phyloP scores from a whole-genome alignment of 1,140 invertebrate species.

The Linepithema humile region DNA sequence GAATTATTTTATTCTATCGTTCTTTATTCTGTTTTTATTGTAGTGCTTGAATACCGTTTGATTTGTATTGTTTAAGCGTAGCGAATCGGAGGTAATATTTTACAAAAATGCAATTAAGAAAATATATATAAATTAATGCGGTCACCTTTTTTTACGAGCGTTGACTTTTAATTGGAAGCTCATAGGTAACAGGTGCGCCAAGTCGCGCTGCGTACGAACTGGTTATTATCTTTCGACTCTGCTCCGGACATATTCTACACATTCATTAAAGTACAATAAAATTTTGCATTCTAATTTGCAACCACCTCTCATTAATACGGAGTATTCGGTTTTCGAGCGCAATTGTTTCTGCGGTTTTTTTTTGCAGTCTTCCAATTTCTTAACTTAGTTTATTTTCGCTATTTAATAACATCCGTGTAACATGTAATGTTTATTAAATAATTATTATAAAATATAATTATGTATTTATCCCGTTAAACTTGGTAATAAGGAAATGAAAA shows the following conservation, averaged over 20 bases:
- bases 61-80: too few species aligned
- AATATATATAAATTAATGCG: constrained; percentile 53
- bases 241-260: constrained; percentile 33
- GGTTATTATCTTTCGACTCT: constrained; percentile 58
- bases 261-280: constrained; percentile 65
- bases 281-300: constrained; percentile 58
- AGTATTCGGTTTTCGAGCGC: constrained; percentile 24
- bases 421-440: background rate
- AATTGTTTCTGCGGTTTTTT: constrained; percentile 44
- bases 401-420: background rate
- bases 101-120: background rate
- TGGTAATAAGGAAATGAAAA: background rate
- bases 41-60: too few species aligned
- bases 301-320: constrained; percentile 20
- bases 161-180: constrained; percentile 63
- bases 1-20: background rate
- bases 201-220: constrained; percentile 29
- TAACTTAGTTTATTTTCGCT: background rate
- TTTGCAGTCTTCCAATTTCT: constrained; percentile 3
- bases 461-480: background rate
- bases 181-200: constrained; percentile 59
- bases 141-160: constrained; percentile 8
- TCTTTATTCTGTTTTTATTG: too few species aligned
- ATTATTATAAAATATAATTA: too few species aligned
- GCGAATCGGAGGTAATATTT: background rate